Evolutionary conservation across 2,797 vertebrate species (phyloP).

Genomic region (Zalophus californianus): DNA sequence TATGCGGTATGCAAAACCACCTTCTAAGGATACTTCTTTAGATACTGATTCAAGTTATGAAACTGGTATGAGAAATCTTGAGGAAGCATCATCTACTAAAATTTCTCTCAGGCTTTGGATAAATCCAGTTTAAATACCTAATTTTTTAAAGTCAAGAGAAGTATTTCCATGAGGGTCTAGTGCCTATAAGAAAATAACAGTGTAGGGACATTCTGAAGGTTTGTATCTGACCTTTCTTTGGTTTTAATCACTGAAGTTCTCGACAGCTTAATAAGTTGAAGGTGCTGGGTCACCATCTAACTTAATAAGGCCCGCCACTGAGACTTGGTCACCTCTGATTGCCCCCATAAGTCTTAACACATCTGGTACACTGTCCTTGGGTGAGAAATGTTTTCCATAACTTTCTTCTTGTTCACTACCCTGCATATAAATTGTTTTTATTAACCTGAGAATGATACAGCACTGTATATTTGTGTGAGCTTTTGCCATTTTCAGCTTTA

Average conservation of each 20-base stretch:
- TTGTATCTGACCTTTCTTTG: slow-evolving; percentile 97
- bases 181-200: slow-evolving; percentile 95
- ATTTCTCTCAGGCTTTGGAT: slow-evolving; percentile 86
- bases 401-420: slow-evolving; percentile 93
- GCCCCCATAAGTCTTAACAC: slow-evolving; percentile 99
- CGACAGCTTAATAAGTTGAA: slow-evolving; percentile 99
- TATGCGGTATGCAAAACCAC: slow-evolving; percentile 94
- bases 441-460: slow-evolving; percentile 93
- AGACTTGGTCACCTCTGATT: slow-evolving; percentile 98
- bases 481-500: slow-evolving; percentile 84
- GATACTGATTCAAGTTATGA: slow-evolving; percentile 91
- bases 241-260: slow-evolving; percentile 99
- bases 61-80: slow-evolving; percentile 91
- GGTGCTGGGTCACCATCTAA: slow-evolving; percentile 98
- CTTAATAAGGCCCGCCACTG: slow-evolving; percentile 97
- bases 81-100: slow-evolving; percentile 87
- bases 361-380: slow-evolving; percentile 97
- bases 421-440: slow-evolving; percentile 92
- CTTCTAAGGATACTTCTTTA: slow-evolving; percentile 89
- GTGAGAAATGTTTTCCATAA: slow-evolving; percentile 99
- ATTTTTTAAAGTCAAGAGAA: slow-evolving; percentile 93
- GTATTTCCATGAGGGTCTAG: slow-evolving; percentile 95
- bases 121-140: slow-evolving; percentile 91
- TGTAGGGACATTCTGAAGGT: slow-evolving; percentile 95
- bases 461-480: slow-evolving; percentile 87